Evolutionary conservation across 1,140 invertebrate genomes (phyloP).

Genomic region (Belonocnema kinseyi): DNA sequence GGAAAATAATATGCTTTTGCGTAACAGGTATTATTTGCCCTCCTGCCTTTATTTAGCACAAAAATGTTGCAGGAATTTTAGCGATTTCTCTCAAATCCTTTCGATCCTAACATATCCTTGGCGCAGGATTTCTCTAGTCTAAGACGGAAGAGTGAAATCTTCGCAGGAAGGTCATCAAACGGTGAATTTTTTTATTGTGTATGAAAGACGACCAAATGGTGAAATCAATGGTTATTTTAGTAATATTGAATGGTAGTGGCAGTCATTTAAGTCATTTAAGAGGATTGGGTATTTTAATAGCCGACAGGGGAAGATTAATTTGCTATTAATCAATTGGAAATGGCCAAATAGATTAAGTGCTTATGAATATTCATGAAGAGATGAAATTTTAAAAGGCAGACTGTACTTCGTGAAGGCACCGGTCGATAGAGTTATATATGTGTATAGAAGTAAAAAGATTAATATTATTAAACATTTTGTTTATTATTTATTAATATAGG

Average conservation of each 20-base stretch:
- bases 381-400: no score
- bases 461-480: no score
- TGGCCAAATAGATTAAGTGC: background rate
- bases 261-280: conserved; percentile 19
- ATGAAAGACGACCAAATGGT: background rate
- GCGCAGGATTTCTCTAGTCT: conserved; percentile 2
- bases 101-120: background rate
- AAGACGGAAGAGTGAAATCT: background rate
- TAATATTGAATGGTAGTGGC: conserved; percentile 13
- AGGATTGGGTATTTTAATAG: conserved; percentile 13
- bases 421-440: no score
- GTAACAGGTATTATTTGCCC: conserved; percentile 7
- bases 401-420: no score
- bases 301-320: background rate
- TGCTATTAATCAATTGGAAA: conserved; percentile 17
- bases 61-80: conserved; percentile 8
- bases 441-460: no score
- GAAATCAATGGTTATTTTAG: background rate
- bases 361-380: conserved; percentile 14
- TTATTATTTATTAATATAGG: no score
- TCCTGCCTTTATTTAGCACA: conserved; percentile 3
- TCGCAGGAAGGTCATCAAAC: conserved; percentile 17
- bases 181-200: conserved; percentile 15
- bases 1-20: background rate
- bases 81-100: background rate